These are phyloP conservation scores for Arge pagana DNA, from an alignment of 2,888 invertebrate genomes.

Conservation along the genomic window DNA sequence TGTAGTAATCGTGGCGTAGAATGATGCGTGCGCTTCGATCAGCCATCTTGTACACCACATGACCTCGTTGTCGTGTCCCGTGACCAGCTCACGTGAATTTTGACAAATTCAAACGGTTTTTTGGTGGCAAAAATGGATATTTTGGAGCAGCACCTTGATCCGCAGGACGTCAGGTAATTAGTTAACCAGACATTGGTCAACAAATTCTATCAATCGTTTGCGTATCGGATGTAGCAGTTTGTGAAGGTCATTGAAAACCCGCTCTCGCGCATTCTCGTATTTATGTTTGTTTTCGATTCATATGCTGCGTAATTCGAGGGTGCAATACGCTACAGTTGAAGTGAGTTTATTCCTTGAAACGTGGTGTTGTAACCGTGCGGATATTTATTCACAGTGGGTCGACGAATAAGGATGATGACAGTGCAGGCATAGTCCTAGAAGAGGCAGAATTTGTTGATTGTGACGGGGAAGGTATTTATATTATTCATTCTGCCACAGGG, in stretches of 20 bases:
- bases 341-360: no score
- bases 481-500: constrained; percentile 12
- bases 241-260: constrained; percentile 21
- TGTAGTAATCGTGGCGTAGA: constrained; percentile 12
- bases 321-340: no score
- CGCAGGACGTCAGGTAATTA: constrained; percentile 53
- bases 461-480: constrained; percentile 43
- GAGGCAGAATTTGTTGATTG: constrained; percentile 56
- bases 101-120: constrained; percentile 56
- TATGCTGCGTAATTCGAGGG: constrained; percentile 12
- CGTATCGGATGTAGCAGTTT: neutral
- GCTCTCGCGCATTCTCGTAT: constrained; percentile 17
- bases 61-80: constrained; percentile 59
- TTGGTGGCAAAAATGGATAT: constrained; percentile 52
- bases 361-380: neutral
- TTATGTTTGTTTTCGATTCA: constrained; percentile 1
- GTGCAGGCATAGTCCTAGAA: constrained; percentile 52
- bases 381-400: constrained; percentile 2
- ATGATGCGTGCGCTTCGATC: constrained; percentile 35
- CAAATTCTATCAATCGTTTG: neutral
- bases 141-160: constrained; percentile 55
- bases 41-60: constrained; percentile 57
- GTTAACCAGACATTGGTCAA: neutral
- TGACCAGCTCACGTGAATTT: constrained; percentile 60
- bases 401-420: constrained; percentile 45